phyloP scores from a whole-genome alignment of 2,888 invertebrate genomes.

The Cinara cedri region DNA sequence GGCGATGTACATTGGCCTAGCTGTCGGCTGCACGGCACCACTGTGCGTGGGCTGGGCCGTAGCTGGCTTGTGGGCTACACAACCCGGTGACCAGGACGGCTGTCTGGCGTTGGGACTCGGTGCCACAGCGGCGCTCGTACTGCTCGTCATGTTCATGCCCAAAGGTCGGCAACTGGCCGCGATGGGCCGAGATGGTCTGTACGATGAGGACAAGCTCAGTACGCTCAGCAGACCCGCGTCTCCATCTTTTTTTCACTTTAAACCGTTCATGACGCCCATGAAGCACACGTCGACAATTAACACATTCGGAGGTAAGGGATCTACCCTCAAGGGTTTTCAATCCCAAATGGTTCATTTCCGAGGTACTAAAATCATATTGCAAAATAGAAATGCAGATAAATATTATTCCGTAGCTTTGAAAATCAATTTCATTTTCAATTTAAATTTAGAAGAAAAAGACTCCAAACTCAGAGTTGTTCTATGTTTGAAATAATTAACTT shows the following conservation, averaged over 20 bases:
- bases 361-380: too few relatives aligned
- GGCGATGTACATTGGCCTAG: conserved; percentile 88
- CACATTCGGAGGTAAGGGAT: conserved; percentile 62
- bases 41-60: conserved; percentile 86
- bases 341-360: too few relatives aligned
- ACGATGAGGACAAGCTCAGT: conserved; percentile 81
- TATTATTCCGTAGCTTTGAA: too few relatives aligned
- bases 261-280: conserved; percentile 72
- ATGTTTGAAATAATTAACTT: too few relatives aligned
- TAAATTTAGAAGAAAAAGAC: too few relatives aligned
- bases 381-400: too few relatives aligned
- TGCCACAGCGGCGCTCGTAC: conserved; percentile 81
- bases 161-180: conserved; percentile 91
- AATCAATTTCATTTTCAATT: too few relatives aligned
- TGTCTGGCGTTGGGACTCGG: conserved; percentile 89
- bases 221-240: conserved; percentile 69
- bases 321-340: too few relatives aligned
- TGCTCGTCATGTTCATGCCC: conserved; percentile 92
- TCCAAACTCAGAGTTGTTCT: too few relatives aligned
- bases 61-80: conserved; percentile 79
- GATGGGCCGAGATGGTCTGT: conserved; percentile 81
- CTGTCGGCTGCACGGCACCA: conserved; percentile 83
- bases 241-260: conserved; percentile 91
- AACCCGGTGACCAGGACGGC: conserved; percentile 78
- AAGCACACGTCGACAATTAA: conserved; percentile 65